phyloP scores from a whole-genome alignment of 2,113 vertebrate species.

The Callocephalon fimbriatum region DNA sequence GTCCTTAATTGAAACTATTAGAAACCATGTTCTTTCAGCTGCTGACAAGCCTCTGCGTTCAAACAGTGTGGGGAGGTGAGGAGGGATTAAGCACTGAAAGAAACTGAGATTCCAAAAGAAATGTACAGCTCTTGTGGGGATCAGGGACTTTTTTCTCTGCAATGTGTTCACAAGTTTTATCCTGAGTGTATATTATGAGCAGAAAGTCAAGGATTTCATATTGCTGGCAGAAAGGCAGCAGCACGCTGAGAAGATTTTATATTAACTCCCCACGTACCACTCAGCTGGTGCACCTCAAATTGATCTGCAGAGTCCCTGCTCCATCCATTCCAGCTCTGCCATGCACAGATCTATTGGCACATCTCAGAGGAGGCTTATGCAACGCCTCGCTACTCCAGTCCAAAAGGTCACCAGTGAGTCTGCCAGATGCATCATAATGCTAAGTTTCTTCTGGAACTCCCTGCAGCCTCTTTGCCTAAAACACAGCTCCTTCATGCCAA shows the following conservation, averaged over 20 bases:
- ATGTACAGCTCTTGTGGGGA: background rate
- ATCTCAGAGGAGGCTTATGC: background rate
- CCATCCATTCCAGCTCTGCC: background rate
- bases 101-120: conserved; percentile 17
- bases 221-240: background rate
- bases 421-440: background rate
- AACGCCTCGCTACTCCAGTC: background rate
- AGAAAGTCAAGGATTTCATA: conserved; percentile 39
- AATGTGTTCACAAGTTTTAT: conserved; percentile 35
- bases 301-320: background rate
- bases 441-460: background rate
- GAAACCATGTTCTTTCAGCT: background rate
- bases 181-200: background rate
- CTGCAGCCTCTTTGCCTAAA: background rate
- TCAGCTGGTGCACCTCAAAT: background rate
- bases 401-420: background rate
- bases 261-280: background rate
- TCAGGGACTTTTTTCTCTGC: background rate
- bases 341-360: background rate
- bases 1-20: background rate
- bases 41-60: background rate
- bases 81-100: background rate
- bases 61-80: background rate
- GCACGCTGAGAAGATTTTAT: background rate
- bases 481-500: background rate